Percentiles rank a stretch among this genome's conserved stretches.
Conservation (phyloP, 2,888 invertebrate genomes). For the Ecliptopera silaceata region DNA sequence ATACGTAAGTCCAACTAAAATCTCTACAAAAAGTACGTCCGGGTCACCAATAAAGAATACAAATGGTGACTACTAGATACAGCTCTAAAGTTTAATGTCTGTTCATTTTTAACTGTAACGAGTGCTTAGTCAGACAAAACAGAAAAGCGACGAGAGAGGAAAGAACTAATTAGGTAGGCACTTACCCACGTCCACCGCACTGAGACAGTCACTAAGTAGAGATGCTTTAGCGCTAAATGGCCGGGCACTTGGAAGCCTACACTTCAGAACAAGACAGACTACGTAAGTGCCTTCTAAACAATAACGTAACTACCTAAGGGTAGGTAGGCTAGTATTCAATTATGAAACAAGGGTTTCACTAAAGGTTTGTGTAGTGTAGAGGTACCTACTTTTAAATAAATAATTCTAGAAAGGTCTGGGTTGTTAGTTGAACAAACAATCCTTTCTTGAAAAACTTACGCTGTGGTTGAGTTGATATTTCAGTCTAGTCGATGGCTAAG, state of each 20-base stretch:
- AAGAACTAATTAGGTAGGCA: slow-evolving; percentile 17
- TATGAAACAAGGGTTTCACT: slow-evolving; percentile 9
- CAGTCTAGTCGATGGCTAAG: background rate
- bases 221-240: slow-evolving; percentile 20
- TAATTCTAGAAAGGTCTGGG: slow-evolving; percentile 16
- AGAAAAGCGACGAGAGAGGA: background rate
- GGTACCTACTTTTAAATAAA: slow-evolving; percentile 14
- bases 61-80: too few relatives aligned
- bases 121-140: background rate
- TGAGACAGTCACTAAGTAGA: slow-evolving; percentile 20
- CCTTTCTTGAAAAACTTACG: slow-evolving; percentile 9
- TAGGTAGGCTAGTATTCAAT: background rate
- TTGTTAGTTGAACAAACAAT: slow-evolving; percentile 10
- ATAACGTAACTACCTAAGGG: background rate
- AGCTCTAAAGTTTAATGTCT: too few relatives aligned
- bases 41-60: too few relatives aligned
- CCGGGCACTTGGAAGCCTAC: slow-evolving; percentile 6
- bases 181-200: slow-evolving; percentile 3
- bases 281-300: background rate
- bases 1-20: slow-evolving; percentile 56
- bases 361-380: slow-evolving; percentile 6
- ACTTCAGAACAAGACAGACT: slow-evolving; percentile 2
- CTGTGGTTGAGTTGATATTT: slow-evolving; percentile 14
- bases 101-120: background rate
- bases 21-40: too few relatives aligned